Base-by-base conservation (phyloP, 2,888 invertebrate species). In the Troides oblongomaculatus region DNA sequence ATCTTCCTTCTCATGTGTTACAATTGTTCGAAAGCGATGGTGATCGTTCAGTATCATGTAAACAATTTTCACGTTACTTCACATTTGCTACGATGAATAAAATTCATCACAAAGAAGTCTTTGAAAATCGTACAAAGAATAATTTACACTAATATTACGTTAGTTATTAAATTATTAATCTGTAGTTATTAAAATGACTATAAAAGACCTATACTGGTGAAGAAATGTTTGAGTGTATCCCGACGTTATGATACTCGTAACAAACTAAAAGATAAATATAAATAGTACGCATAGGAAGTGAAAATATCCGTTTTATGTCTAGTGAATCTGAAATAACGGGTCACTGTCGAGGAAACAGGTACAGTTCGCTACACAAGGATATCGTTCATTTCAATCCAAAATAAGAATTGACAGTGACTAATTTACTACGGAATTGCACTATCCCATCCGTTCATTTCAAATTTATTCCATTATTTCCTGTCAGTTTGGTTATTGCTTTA, bases 311-410 rank as follows among this genome's bases (percentile, higher is more conserved):
- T 69, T 73, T 74, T 66, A 80, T 81, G 68, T 66, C 79, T 82
- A 85, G 81, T 88, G 87, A 89, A 88, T 89, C 85, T 78, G 78
- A 81, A 81, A 79, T 83, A 84, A 85, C 84, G 85, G 85, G 84
- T 86, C 84, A 85, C 79, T 83, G 78, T 76, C 70, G 71, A 81
- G 85, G 84, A 84, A 85, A 82, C 72, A 74, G 70, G 73, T 81
- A 73, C 81, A 79, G 80, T 79, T 78, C 74, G 79, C 68, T 80
- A 78, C 72, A 77, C 77, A 76, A 75, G 79, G 81, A 82, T 78
- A 79, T 79, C 79, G 73, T 77, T 72, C 73, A 72, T 74, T 78
- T 72, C 73, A 74, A 75, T 77, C 73, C 73, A 74, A 80, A 80
- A 79, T 74, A 77, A 76, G 74, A 77, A 78, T 77, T 79, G 80